Conservation (phyloP, 1,140 invertebrate species). For the Metopolophium dirhodum region DNA sequence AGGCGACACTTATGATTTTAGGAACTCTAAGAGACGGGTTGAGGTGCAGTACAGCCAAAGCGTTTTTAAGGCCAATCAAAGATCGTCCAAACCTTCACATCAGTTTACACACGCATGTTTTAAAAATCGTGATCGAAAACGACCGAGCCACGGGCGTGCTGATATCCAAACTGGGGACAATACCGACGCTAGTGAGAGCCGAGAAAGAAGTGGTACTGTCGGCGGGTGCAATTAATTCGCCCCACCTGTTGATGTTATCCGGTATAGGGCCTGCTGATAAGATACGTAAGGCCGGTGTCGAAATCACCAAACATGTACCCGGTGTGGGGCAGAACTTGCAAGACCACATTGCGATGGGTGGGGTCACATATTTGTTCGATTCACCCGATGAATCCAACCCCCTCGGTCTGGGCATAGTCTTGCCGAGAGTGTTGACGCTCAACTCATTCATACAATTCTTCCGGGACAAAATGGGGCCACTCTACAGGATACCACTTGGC, state of each 20-base stretch:
- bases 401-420: slow-evolving; percentile 68
- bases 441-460: slow-evolving; percentile 68
- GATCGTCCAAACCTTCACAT: slow-evolving; percentile 77
- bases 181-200: slow-evolving; percentile 61
- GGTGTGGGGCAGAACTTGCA: slow-evolving; percentile 83
- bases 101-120: slow-evolving; percentile 66
- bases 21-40: slow-evolving; percentile 81
- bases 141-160: slow-evolving; percentile 70
- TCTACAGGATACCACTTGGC: slow-evolving; percentile 73
- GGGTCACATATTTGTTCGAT: slow-evolving; percentile 68
- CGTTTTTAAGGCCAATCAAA: slow-evolving; percentile 79
- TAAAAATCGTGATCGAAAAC: slow-evolving; percentile 66
- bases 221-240: slow-evolving; percentile 75
- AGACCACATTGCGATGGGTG: slow-evolving; percentile 75
- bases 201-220: slow-evolving; percentile 75
- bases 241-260: slow-evolving; percentile 81
- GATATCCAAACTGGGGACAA: slow-evolving; percentile 66
- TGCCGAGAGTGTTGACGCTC: slow-evolving; percentile 67
- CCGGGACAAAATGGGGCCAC: slow-evolving; percentile 66
- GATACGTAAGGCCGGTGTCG: slow-evolving; percentile 67
- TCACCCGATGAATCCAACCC: slow-evolving; percentile 64
- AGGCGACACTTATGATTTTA: not conserved
- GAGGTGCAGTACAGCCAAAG: slow-evolving; percentile 68
- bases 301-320: slow-evolving; percentile 67
- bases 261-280: slow-evolving; percentile 75